Base-by-base conservation (phyloP, 1,140 invertebrate species). In the Pinna nobilis region DNA sequence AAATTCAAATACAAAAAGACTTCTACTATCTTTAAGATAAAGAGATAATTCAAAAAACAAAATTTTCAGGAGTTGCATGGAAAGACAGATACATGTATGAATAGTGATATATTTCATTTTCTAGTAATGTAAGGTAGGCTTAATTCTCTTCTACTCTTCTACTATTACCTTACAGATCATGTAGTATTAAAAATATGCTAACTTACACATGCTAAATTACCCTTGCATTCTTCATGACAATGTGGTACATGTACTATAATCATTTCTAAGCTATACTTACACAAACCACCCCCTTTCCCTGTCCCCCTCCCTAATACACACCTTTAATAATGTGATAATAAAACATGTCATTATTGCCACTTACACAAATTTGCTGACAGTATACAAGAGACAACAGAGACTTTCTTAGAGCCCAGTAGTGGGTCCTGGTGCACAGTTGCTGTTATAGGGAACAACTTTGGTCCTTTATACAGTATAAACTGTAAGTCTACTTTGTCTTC, bases 391-490 rank as follows among this genome's bases (percentile, higher is more conserved):
- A 82, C 78, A 32, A 84, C 77, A 9, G 67, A 70, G 72, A 83
- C 78, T 30, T 74, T 74, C 37, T 77, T 77, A 6, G 53, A 61
- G 9, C 55, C 61, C 30, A 87, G 74, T n/a, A 69, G 67, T 23
- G 76, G 74, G 49, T 86, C 85, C 6, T 69, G 63, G 32, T 77
- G 75, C 6, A 53, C 41, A 7, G 70, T n/a, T 1, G 74, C 57
- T 6, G 80, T 68, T 13, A 77, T 61, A 7, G 88, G 88, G 70
- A 89, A 89, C 28, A 88, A 73, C 6, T 76, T 76, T 32, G 82
- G 73, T 63, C 82, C 81, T 44, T 81, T 79, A 74, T 86, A 88
- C 13, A 85, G 65, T 11, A 85, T 80, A 37, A 89, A 82, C 57
- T 84, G 85, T 15, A 88, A 39, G 18, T 33, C 50, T 20, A 69